These are phyloP conservation scores for Empis stercorea DNA, from an alignment of 2,888 invertebrate genomes.

Conservation along the genomic window DNA sequence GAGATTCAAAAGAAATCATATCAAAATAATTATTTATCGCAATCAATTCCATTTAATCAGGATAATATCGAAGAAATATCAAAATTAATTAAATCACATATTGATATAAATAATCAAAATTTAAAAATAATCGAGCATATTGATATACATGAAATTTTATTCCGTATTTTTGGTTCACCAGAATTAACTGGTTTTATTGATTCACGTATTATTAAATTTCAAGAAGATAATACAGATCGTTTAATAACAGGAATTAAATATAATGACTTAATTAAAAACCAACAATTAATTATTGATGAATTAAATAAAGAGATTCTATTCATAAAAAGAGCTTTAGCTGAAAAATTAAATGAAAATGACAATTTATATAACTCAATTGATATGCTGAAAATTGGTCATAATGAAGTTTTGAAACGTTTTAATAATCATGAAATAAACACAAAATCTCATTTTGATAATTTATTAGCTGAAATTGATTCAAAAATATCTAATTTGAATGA, in stretches of 20 bases:
- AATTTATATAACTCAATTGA: constrained; percentile 27
- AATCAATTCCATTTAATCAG: constrained; percentile 21
- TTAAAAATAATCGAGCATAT: constrained; percentile 25
- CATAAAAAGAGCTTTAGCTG: constrained; percentile 42
- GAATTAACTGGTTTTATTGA: constrained; percentile 24
- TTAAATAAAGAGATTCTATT: constrained; percentile 42
- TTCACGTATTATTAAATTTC: constrained; percentile 17
- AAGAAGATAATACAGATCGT: constrained; percentile 31
- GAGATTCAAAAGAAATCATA: constrained; percentile 19
- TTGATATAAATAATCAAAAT: constrained; percentile 23
- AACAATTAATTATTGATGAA: constrained; percentile 40
- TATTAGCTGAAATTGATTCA: constrained; percentile 27
- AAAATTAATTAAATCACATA: constrained; percentile 22
- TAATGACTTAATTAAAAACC: constrained; percentile 21
- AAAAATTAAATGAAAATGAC: constrained; percentile 36
- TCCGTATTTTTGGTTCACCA: constrained; percentile 28
- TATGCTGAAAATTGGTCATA: constrained; percentile 22
- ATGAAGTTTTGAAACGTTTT: constrained; percentile 24
- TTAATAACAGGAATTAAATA: constrained; percentile 19
- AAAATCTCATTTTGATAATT: constrained; percentile 22
- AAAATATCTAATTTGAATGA: constrained; percentile 24
- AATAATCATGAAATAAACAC: constrained; percentile 23
- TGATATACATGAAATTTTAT: constrained; percentile 30
- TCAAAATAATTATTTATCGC: constrained; percentile 13
- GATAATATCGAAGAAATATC: constrained; percentile 33